These are phyloP conservation scores for Nettapus auritus DNA, from an alignment of 2,113 vertebrate species.

Conservation along the genomic window DNA sequence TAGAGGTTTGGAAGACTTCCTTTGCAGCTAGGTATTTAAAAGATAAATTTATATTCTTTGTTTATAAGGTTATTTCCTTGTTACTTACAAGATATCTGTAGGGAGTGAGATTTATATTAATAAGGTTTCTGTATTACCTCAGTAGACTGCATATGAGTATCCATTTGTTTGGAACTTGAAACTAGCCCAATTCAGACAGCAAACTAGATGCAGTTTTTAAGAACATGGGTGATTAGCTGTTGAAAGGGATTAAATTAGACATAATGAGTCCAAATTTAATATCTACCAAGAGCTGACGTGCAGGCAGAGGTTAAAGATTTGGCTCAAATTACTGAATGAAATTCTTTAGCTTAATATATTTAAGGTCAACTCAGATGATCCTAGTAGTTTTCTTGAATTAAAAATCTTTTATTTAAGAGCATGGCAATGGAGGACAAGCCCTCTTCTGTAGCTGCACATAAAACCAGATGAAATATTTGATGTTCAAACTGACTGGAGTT, in stretches of 20 bases:
- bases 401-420: not conserved
- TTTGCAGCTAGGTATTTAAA: not conserved
- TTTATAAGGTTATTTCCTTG: not conserved
- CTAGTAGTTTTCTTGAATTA: not conserved
- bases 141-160: fast-evolving
- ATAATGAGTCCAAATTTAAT: not conserved
- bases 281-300: not conserved
- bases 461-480: not conserved
- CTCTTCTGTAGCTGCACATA: not conserved
- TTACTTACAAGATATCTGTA: not conserved
- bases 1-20: not conserved
- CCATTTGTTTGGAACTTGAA: not conserved
- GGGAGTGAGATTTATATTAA: not conserved
- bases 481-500: not conserved
- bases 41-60: not conserved
- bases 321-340: not conserved
- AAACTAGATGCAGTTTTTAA: not conserved
- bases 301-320: not conserved
- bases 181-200: not conserved
- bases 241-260: not conserved
- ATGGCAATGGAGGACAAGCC: not conserved
- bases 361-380: not conserved
- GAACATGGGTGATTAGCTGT: not conserved
- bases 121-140: not conserved
- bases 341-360: not conserved